Conservation (phyloP, 2,888 invertebrate species). For the Melanostoma scalare region DNA sequence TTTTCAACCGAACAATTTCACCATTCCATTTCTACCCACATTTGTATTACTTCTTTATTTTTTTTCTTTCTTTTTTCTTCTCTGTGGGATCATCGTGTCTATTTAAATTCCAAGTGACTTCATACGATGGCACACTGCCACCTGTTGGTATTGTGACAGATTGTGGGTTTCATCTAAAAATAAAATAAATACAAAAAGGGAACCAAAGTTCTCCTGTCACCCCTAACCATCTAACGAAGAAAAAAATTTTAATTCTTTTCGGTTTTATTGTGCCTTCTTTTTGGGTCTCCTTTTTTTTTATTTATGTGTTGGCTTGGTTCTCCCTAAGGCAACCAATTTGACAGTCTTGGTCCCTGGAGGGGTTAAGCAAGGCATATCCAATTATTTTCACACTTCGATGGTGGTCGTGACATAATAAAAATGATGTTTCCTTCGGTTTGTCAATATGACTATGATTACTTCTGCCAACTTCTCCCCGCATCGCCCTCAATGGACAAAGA, state of each 20-base stretch:
- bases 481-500: neutral
- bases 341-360: neutral
- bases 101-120: too few relatives aligned
- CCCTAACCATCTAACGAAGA: conserved; percentile 38
- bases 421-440: conserved; percentile 47
- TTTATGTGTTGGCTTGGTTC: too few relatives aligned
- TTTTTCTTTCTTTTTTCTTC: conserved; percentile 19
- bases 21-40: conserved; percentile 1
- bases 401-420: conserved; percentile 15
- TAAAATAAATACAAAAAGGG: conserved; percentile 3
- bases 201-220: conserved; percentile 9
- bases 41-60: conserved; percentile 30
- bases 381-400: conserved; percentile 63
- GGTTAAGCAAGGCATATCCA: conserved; percentile 40
- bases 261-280: neutral
- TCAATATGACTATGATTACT: conserved; percentile 41
- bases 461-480: conserved; percentile 21
- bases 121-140: neutral
- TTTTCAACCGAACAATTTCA: too few relatives aligned
- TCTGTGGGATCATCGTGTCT: neutral
- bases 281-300: too few relatives aligned
- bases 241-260: conserved; percentile 20
- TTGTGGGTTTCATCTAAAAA: conserved; percentile 16
- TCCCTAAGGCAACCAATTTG: conserved; percentile 14
- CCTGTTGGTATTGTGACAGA: conserved; percentile 6